Percentiles rank a stretch among this genome's conserved stretches.
Evolutionary conservation across 2,113 vertebrate genomes (phyloP).

Genomic region (Empidonax traillii): DNA sequence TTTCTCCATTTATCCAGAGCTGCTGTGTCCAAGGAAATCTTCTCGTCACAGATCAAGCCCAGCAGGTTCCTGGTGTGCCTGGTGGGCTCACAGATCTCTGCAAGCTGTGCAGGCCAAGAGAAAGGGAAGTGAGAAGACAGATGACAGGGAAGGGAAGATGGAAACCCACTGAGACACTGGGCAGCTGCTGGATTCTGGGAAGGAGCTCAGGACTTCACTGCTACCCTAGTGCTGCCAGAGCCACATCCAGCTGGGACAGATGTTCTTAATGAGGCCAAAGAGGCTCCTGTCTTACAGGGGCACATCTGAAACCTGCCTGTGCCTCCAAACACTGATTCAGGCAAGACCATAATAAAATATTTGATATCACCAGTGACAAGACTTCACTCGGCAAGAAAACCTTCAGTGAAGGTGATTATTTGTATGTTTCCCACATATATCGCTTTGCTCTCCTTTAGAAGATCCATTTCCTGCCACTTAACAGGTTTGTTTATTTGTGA

Average conservation of each 20-base stretch:
- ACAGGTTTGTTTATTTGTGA: background rate
- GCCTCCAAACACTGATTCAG: background rate
- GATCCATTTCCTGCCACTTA: background rate
- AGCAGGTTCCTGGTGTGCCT: conserved; percentile 13
- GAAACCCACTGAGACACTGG: background rate
- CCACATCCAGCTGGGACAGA: background rate
- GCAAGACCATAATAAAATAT: fast-evolving
- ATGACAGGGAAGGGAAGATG: fast-evolving
- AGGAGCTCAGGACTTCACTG: background rate
- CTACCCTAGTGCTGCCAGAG: background rate
- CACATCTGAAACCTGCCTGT: background rate
- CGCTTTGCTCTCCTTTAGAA: background rate
- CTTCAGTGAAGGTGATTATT: background rate
- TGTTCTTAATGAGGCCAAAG: background rate
- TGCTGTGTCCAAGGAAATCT: conserved; percentile 28
- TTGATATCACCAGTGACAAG: background rate
- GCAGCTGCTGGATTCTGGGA: background rate
- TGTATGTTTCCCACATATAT: background rate
- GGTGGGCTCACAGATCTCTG: background rate
- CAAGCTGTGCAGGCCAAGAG: background rate
- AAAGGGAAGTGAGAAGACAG: background rate
- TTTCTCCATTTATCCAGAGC: conserved; percentile 58
- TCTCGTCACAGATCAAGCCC: conserved; percentile 67
- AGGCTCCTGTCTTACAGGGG: background rate
- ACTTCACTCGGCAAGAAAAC: background rate